Conservation (phyloP, 2,888 invertebrate genomes). For the Amaurobius ferox region DNA sequence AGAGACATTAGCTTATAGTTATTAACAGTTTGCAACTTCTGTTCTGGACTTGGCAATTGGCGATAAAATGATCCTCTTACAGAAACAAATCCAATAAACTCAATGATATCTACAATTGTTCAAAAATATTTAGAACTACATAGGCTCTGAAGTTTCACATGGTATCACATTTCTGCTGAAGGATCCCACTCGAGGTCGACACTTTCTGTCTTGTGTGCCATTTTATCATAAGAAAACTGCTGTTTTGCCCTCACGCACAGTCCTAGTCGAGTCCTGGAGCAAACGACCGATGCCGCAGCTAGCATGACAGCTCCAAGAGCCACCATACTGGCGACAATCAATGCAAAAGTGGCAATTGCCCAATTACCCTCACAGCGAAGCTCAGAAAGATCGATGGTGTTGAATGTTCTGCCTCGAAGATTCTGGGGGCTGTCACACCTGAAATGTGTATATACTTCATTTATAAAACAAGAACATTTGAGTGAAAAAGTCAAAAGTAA, state of each 20-base stretch:
- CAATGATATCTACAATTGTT: too few species aligned
- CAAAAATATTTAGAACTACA: too few species aligned
- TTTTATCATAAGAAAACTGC: constrained; percentile 59
- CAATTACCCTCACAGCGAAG: constrained; percentile 36
- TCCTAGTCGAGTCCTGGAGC: constrained; percentile 41
- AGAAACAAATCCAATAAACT: too few species aligned
- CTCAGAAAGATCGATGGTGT: constrained; percentile 8
- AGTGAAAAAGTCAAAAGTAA: too few species aligned
- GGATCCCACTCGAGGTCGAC: constrained; percentile 67
- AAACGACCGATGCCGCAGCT: constrained; percentile 31
- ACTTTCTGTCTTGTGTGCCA: constrained; percentile 26
- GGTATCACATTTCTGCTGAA: constrained; percentile 34
- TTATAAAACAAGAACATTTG: too few species aligned
- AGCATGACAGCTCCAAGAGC: constrained; percentile 27
- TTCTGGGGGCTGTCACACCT: constrained; percentile 45
- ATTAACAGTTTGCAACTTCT: too few species aligned
- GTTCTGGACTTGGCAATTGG: too few species aligned
- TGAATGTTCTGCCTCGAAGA: constrained; percentile 27
- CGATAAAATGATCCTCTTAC: too few species aligned
- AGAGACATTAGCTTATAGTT: too few species aligned
- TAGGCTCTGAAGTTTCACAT: too few species aligned
- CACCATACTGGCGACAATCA: constrained; percentile 32
- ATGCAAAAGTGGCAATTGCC: constrained; percentile 27
- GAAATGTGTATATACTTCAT: too few species aligned
- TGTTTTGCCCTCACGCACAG: constrained; percentile 47